A percentile compares a stretch with the other conserved stretches of the same genome.
Conservation (phyloP, 2,113 vertebrate genomes). For the Lepidothrix coronata region DNA sequence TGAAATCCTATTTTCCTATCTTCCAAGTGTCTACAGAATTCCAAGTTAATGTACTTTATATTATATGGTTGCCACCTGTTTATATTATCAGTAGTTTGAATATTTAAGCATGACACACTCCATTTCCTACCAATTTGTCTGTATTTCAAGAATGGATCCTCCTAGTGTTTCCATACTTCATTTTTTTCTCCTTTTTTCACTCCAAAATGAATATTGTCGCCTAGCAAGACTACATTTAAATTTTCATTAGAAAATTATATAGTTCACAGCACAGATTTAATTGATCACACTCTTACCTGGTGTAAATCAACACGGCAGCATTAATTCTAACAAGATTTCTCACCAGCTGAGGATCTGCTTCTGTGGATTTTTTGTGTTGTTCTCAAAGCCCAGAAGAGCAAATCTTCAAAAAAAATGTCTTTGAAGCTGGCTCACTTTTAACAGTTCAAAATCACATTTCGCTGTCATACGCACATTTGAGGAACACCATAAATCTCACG, state of each 20-base stretch:
- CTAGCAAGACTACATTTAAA: not conserved
- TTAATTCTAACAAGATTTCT: slow-evolving; percentile 21
- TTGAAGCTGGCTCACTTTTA: not conserved
- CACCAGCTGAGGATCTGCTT: slow-evolving; percentile 1
- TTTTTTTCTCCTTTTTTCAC: not conserved
- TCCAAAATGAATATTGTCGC: not conserved
- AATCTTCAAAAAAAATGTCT: not conserved
- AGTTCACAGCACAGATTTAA: slow-evolving; percentile 28
- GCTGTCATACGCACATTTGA: not conserved
- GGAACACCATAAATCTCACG: slow-evolving; percentile 3
- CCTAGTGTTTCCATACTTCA: not conserved
- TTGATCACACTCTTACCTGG: slow-evolving; percentile 37
- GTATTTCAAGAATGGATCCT: not conserved
- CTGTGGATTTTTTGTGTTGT: not conserved
- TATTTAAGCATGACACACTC: slow-evolving; percentile 44
- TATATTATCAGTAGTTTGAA: slow-evolving; percentile 47
- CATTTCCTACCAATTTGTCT: slow-evolving; percentile 30
- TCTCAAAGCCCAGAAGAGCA: not conserved
- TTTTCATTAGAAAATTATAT: slow-evolving; percentile 11
- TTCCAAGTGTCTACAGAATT: slow-evolving; percentile 47
- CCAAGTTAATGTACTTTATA: slow-evolving; percentile 56
- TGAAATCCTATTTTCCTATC: slow-evolving; percentile 60
- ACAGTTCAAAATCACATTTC: not conserved
- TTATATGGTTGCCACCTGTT: slow-evolving; percentile 53
- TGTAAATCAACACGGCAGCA: slow-evolving; percentile 15